These are phyloP conservation scores for Gallinago undulata DNA, from an alignment of 2,113 vertebrate genomes.

Conservation along the genomic window DNA sequence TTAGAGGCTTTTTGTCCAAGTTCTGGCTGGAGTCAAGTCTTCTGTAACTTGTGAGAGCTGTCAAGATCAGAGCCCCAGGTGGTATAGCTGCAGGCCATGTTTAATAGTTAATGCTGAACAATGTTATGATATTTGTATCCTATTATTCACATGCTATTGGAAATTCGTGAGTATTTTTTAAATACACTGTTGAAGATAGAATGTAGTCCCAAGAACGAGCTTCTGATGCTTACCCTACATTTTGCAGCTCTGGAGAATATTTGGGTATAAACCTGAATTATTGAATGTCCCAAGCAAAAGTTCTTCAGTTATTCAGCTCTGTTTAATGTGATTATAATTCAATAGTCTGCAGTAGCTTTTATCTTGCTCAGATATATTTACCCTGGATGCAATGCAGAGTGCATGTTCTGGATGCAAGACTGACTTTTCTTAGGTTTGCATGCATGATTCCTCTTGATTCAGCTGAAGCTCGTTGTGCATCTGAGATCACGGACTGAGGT, in stretches of 20 bases:
- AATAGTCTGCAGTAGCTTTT: neutral
- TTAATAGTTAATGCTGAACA: slow-evolving; percentile 66
- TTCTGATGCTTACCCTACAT: neutral
- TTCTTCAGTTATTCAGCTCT: neutral
- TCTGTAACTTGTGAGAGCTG: slow-evolving; percentile 29
- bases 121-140: slow-evolving; percentile 41
- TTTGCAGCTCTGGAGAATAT: neutral
- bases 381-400: neutral
- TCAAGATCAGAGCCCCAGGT: slow-evolving; percentile 54
- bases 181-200: neutral
- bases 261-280: neutral
- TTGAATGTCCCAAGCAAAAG: neutral
- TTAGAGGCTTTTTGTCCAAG: slow-evolving; percentile 17
- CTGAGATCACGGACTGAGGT: neutral
- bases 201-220: neutral
- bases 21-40: neutral
- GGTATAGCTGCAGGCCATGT: slow-evolving; percentile 48
- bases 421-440: neutral
- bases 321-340: neutral
- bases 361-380: neutral
- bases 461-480: neutral
- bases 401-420: neutral
- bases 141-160: neutral
- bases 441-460: neutral
- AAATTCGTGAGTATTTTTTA: neutral